These are phyloP conservation scores for Icerya purchasi DNA, from an alignment of 2,888 invertebrate genomes.

Conservation along the genomic window DNA sequence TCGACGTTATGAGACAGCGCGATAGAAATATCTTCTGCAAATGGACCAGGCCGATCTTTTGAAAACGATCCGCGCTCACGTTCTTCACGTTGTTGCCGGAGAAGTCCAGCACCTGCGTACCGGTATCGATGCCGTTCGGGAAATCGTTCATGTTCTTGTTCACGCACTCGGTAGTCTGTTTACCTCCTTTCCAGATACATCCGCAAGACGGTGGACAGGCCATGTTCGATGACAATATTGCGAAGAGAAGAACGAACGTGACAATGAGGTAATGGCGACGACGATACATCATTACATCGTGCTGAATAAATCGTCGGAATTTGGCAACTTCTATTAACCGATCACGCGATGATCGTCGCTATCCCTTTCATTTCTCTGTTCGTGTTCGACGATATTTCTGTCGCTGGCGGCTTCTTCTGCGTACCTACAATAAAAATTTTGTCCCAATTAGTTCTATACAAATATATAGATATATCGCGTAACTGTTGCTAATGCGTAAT, in stretches of 20 bases:
- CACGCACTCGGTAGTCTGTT: slow-evolving; percentile 72
- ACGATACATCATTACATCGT: slow-evolving; percentile 11
- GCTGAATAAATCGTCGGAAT: background rate
- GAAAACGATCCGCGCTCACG: slow-evolving; percentile 55
- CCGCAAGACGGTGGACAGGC: slow-evolving; percentile 57
- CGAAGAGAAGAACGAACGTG: slow-evolving; percentile 5
- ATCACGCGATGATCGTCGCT: background rate
- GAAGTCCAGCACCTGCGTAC: slow-evolving; percentile 71
- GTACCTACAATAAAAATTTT: background rate
- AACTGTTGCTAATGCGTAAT: too few relatives aligned
- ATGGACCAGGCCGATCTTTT: slow-evolving; percentile 55
- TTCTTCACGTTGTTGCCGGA: slow-evolving; percentile 53
- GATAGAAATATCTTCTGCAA: slow-evolving; percentile 67
- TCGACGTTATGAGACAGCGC: slow-evolving; percentile 51
- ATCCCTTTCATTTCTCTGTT: background rate
- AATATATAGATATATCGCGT: too few relatives aligned
- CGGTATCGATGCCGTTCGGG: slow-evolving; percentile 56
- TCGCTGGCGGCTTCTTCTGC: background rate
- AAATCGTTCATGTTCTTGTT: slow-evolving; percentile 52
- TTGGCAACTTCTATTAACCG: background rate
- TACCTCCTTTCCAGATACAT: slow-evolving; percentile 85
- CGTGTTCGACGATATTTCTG: background rate
- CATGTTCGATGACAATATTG: too few relatives aligned
- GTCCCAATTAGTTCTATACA: too few relatives aligned
- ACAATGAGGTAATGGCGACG: slow-evolving; percentile 2